Percentiles rank a stretch among this genome's conserved stretches.
Evolutionary conservation across 30 jellyfish, hydroid and myxozoan genomes (phyloP).

Genomic region (Chrysaora quinquecirrha): DNA sequence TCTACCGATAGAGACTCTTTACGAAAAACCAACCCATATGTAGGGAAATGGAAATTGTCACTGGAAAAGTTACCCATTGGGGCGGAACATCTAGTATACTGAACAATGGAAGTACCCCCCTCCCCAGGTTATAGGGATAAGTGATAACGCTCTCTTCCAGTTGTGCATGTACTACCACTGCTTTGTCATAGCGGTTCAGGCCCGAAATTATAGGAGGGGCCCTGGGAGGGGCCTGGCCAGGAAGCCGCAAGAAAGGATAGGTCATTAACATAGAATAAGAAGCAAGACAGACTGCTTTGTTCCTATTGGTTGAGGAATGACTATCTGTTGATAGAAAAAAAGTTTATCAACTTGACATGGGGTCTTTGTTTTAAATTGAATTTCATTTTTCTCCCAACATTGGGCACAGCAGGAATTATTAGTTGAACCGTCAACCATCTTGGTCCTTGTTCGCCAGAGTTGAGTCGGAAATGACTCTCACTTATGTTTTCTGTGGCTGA

Average conservation of each 20-base stretch:
- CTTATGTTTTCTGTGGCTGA: too few relatives aligned
- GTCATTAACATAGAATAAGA: conserved; percentile 60
- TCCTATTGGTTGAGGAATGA: conserved; percentile 63
- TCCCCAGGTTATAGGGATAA: too few relatives aligned
- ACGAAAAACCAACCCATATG: too few relatives aligned
- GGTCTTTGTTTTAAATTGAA: conserved; percentile 53
- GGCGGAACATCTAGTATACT: too few relatives aligned
- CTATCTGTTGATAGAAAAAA: conserved; percentile 69
- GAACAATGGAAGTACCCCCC: too few relatives aligned
- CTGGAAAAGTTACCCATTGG: too few relatives aligned
- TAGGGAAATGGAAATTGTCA: too few relatives aligned
- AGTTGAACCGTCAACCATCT: conserved; percentile 51
- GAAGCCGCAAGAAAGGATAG: conserved; percentile 65
- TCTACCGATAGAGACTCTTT: too few relatives aligned
- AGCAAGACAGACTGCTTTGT: conserved; percentile 65
- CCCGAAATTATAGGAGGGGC: too few relatives aligned
- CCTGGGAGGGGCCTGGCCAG: conserved; percentile 78
- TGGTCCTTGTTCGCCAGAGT: conserved; percentile 31
- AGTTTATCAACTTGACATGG: conserved; percentile 77
- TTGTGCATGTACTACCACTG: too few relatives aligned
- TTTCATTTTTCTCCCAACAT: conserved; percentile 47
- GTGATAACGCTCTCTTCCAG: too few relatives aligned
- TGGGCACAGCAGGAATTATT: conserved; percentile 73
- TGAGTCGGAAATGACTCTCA: conserved; percentile 70
- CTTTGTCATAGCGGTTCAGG: too few relatives aligned